These are phyloP conservation scores for Arnoldichthys spilopterus DNA, from an alignment of 2,797 vertebrate species.

Conservation along the genomic window DNA sequence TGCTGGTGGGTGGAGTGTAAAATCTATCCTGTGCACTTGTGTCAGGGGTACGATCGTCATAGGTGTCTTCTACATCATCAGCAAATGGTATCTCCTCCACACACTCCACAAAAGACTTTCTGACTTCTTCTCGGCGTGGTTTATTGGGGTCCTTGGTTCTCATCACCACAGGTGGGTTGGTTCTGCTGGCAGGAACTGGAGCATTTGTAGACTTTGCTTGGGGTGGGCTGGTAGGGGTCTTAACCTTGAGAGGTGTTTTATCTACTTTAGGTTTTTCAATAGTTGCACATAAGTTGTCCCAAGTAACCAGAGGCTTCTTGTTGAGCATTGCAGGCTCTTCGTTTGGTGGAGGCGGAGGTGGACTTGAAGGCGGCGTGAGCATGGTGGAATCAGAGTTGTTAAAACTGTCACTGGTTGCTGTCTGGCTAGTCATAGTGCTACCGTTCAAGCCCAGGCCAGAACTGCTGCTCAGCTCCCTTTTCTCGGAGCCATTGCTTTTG, in stretches of 20 bases:
- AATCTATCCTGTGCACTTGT: conserved; percentile 82
- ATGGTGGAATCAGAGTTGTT: conserved; percentile 91
- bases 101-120: conserved; percentile 94
- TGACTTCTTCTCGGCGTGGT: conserved; percentile 70
- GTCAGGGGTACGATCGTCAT: conserved; percentile 88
- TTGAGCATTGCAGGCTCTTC: conserved; percentile 91
- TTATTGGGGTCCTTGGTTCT: conserved; percentile 73
- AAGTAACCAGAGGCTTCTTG: conserved; percentile 79
- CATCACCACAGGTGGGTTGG: conserved; percentile 71
- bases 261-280: conserved; percentile 58
- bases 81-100: conserved; percentile 98
- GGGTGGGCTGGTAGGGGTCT: conserved; percentile 64
- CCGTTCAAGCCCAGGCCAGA: conserved; percentile 90
- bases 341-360: conserved; percentile 89
- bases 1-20: conserved; percentile 87
- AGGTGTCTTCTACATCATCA: conserved; percentile 92
- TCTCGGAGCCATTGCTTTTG: conserved; percentile 78
- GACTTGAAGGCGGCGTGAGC: conserved; percentile 96
- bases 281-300: conserved; percentile 76
- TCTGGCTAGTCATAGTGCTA: conserved; percentile 85
- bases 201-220: conserved; percentile 59
- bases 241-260: conserved; percentile 50
- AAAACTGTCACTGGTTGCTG: conserved; percentile 85
- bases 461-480: conserved; percentile 88
- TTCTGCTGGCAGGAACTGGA: conserved; percentile 48